Evolutionary conservation across 2,113 vertebrate genomes (phyloP), one percentile per base, ranked within the genome.

Genomic region (Mungos mungo): DNA sequence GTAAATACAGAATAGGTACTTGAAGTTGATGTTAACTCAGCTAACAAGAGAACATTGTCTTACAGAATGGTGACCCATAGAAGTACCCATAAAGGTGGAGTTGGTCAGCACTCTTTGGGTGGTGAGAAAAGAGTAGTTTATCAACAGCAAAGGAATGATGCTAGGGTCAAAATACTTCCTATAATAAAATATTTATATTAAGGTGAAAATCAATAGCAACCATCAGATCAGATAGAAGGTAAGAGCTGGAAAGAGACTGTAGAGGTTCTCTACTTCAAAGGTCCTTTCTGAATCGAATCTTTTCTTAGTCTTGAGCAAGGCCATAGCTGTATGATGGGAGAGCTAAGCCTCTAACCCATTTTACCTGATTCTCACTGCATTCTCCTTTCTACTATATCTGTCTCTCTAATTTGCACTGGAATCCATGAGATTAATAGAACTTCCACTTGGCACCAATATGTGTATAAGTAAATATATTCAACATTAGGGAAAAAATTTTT

Each of bases 1-100:
- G 2, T 89, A 83, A 93, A 38, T 66, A 86, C 38, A 83, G 19
- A 95, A 47, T 83, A 93, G 38, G n/a, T 88, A 29, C 35, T 92
- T 84, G 21, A 84, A 93, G 27, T 88, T 95, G 54, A 68, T 91
- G 1, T 88, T 93, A 89, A 93, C 80, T 90, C 23, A 76, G 31
- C 69, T 93, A 85, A 77, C 35, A 74, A 83, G 38, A 69, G 35
- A 93, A 54, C 13, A 29, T 29, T 96, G 19, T 83, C 68, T 93
- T 72, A 74, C 1, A 45, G 50, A 88, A 84, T 87, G 14, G 38
- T 95, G 74, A 92, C 7, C 47, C 65, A 33, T 45, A 45, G n/a
- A 81, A 85, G 41, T 79, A 77, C 45, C 74, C 21, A 71, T 50
- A 74, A 88, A 68, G 38, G 41, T 90, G 47, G 38, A 88, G 19